phyloP scores from a whole-genome alignment of 2,888 invertebrate species.

The Hyppa rectilinea region DNA sequence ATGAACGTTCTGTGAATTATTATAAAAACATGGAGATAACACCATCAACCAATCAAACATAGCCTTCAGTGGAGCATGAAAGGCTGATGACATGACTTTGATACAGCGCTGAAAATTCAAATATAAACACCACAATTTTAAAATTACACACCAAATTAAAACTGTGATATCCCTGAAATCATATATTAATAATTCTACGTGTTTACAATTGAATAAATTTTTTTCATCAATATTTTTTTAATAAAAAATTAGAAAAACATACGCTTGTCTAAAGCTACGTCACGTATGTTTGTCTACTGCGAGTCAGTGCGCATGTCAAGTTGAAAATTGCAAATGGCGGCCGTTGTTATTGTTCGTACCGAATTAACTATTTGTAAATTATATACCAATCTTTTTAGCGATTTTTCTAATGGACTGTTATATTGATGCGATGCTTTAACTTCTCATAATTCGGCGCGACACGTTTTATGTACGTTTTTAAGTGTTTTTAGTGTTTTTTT shows the following conservation, averaged over 20 bases:
- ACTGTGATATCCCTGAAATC: not conserved
- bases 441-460: constrained; percentile 87
- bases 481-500: constrained; percentile 90
- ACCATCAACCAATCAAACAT: constrained; percentile 80
- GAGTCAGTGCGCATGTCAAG: constrained; percentile 93
- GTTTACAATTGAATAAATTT: not conserved
- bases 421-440: constrained; percentile 89
- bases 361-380: constrained; percentile 93
- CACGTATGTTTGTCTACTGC: constrained; percentile 86
- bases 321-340: constrained; percentile 99
- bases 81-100: constrained; percentile 76
- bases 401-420: constrained; percentile 91
- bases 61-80: constrained; percentile 86
- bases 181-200: not conserved
- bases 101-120: constrained; percentile 65
- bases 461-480: constrained; percentile 89
- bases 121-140: constrained; percentile 10
- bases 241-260: constrained; percentile 37
- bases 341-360: constrained; percentile 99
- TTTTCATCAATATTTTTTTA: not conserved
- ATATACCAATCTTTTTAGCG: constrained; percentile 92
- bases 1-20: constrained; percentile 73
- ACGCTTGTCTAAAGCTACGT: constrained; percentile 80
- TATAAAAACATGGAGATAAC: constrained; percentile 84
- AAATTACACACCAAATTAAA: not conserved